These are phyloP conservation scores for Vanacampus margaritifer DNA, from an alignment of 2,113 vertebrate species.

Conservation along the genomic window DNA sequence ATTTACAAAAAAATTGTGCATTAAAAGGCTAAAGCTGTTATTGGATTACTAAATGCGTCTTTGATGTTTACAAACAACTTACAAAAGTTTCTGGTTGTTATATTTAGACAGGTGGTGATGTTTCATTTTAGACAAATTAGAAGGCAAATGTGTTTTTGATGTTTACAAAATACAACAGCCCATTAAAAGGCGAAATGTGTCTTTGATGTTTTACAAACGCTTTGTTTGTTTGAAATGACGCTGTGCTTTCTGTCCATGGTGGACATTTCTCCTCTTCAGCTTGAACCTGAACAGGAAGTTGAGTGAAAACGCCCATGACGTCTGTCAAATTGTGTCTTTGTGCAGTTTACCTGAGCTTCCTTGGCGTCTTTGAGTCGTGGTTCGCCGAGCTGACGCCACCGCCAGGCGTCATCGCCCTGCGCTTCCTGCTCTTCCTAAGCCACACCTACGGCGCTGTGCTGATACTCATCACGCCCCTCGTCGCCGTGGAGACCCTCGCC, in stretches of 20 bases:
- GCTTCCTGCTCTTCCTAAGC: conserved; percentile 72
- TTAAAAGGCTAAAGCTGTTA: too few relatives aligned
- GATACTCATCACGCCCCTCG: conserved; percentile 62
- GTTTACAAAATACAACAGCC: too few relatives aligned
- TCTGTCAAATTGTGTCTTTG: conserved; percentile 3
- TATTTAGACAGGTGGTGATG: too few relatives aligned
- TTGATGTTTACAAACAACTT: neutral
- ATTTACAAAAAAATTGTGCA: too few relatives aligned
- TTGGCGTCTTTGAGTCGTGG: conserved; percentile 55
- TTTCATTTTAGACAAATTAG: too few relatives aligned
- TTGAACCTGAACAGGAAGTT: neutral
- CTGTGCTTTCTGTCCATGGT: too few relatives aligned
- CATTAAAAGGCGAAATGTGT: neutral
- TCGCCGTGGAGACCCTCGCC: conserved; percentile 57
- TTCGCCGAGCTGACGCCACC: conserved; percentile 15
- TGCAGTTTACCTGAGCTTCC: conserved; percentile 64
- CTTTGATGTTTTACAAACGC: neutral
- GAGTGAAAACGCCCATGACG: neutral
- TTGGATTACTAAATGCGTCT: neutral
- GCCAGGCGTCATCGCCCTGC: conserved; percentile 63
- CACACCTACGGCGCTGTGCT: conserved; percentile 65
- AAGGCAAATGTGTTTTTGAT: too few relatives aligned
- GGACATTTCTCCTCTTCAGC: too few relatives aligned
- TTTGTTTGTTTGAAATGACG: too few relatives aligned
- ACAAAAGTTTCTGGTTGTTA: too few relatives aligned